These are phyloP conservation scores for Ascidia mentula DNA, from an alignment of 23 tunicate species.

Conservation along the genomic window DNA sequence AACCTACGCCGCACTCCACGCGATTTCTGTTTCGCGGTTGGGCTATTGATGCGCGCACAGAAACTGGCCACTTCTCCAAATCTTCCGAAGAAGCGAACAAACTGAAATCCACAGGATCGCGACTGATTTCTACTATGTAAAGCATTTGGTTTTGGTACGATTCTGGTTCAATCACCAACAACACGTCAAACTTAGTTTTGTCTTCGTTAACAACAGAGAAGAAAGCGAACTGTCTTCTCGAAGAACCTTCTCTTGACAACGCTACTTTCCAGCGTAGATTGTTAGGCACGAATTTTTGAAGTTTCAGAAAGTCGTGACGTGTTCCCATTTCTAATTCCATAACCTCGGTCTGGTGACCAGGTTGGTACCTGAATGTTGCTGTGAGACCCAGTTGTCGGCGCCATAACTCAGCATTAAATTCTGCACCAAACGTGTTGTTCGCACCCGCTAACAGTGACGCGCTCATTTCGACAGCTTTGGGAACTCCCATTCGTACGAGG, in stretches of 20 bases:
- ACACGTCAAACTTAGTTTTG: conserved; percentile 6
- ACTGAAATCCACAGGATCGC: neutral
- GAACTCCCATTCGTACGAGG: neutral
- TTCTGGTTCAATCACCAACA: neutral
- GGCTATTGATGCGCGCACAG: neutral
- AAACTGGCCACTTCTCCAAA: neutral
- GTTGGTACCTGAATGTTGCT: neutral
- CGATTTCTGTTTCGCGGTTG: conserved; percentile 6
- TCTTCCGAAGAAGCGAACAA: neutral
- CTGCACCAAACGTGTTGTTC: neutral
- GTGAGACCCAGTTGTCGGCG: neutral
- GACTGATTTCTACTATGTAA: neutral
- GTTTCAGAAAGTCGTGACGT: neutral
- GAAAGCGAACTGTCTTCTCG: neutral
- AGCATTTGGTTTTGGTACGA: neutral
- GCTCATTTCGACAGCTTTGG: neutral
- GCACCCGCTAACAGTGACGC: neutral
- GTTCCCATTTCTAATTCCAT: neutral
- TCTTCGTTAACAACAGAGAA: neutral
- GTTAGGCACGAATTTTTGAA: neutral
- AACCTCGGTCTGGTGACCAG: neutral
- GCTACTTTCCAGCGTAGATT: neutral
- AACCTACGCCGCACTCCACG: neutral
- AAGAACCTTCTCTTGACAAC: neutral
- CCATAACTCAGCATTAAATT: neutral